phyloP scores from a whole-genome alignment of 1,140 invertebrate genomes.

The Eufriesea mexicana region DNA sequence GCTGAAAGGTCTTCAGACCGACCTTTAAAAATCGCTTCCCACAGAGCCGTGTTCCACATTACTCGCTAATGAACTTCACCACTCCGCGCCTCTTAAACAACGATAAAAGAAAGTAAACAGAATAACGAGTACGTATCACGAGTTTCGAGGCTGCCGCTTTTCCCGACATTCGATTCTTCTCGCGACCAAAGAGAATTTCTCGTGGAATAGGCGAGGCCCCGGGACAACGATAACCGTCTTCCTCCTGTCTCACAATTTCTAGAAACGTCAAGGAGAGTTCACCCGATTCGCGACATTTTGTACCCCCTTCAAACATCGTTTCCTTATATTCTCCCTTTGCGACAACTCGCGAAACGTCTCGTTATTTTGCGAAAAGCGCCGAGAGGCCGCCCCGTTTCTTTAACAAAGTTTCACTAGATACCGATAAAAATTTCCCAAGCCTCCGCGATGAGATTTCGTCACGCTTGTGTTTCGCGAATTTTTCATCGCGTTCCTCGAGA shows the following conservation, averaged over 20 bases:
- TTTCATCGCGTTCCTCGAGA: background rate
- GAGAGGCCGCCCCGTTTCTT: background rate
- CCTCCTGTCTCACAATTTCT: background rate
- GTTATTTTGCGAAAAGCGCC: slow-evolving; percentile 26
- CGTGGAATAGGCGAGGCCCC: background rate
- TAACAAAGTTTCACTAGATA: slow-evolving; percentile 9
- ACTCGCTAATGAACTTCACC: background rate
- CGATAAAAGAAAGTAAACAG: background rate
- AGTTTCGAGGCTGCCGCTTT: no score
- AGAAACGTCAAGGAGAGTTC: background rate
- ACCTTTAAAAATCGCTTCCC: background rate
- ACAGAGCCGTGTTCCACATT: background rate
- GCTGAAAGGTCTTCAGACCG: background rate
- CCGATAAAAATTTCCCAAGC: background rate
- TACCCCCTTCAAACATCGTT: background rate
- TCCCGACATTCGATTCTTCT: background rate
- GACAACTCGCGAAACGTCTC: background rate
- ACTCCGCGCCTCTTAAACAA: background rate
- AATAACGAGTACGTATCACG: background rate
- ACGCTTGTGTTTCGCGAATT: background rate
- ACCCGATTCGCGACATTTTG: slow-evolving; percentile 20
- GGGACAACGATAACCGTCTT: background rate
- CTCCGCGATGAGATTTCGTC: background rate
- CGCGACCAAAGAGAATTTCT: background rate
- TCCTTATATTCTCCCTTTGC: background rate